Conservation (phyloP, 30 jellyfish, hydroid and myxozoan species). For the Rhopilema esculentum region DNA sequence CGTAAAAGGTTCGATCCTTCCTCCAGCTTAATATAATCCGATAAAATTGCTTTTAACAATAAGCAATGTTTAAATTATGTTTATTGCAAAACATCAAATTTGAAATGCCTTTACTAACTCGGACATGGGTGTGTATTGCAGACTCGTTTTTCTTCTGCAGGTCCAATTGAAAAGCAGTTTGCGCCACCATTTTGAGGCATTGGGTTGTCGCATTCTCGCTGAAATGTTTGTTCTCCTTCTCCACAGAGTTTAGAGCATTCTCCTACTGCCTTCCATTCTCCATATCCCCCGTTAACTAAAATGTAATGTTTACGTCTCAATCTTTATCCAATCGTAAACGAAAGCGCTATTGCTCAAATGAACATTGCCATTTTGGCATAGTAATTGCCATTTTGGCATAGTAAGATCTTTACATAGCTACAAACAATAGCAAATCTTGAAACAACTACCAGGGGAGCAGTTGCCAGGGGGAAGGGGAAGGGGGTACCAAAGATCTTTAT, state of each 20-base stretch:
- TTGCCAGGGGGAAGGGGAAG: too few relatives aligned
- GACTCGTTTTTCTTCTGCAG: slow-evolving; percentile 46
- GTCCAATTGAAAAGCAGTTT: slow-evolving; percentile 68
- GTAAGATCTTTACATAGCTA: too few relatives aligned
- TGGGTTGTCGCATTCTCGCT: slow-evolving; percentile 80
- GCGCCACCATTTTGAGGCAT: slow-evolving; percentile 81
- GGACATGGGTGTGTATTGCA: slow-evolving; percentile 86
- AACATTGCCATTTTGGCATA: too few relatives aligned
- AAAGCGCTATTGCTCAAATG: too few relatives aligned
- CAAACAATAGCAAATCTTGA: too few relatives aligned
- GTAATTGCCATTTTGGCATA: too few relatives aligned
- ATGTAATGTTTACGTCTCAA: background rate
- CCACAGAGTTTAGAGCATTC: slow-evolving; percentile 75
- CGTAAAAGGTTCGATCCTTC: too few relatives aligned
- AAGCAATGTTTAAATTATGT: background rate
- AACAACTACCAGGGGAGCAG: too few relatives aligned
- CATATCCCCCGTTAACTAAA: slow-evolving; percentile 85
- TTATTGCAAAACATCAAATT: background rate
- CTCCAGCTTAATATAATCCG: too few relatives aligned
- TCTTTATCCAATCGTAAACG: too few relatives aligned
- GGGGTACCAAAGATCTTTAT: too few relatives aligned
- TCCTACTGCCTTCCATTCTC: slow-evolving; percentile 74
- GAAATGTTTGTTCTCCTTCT: slow-evolving; percentile 72
- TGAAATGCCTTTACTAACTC: slow-evolving; percentile 26
- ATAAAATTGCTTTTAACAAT: too few relatives aligned